Conservation (phyloP, 2,888 invertebrate genomes). For the Dascillus cervinus region DNA sequence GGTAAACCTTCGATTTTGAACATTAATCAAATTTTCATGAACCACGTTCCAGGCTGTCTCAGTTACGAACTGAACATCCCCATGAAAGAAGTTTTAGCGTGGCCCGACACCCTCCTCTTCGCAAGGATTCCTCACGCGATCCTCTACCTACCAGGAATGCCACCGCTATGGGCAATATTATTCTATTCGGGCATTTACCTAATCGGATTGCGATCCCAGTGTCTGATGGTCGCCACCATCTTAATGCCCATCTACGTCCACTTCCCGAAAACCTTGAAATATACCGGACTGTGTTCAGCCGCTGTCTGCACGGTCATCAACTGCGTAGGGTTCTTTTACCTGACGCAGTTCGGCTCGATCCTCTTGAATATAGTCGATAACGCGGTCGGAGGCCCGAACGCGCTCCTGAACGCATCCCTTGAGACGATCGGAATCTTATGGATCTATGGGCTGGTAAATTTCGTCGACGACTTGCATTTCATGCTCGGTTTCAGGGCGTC, state of each 20-base stretch:
- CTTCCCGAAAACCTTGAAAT: neutral
- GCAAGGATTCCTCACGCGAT: constrained; percentile 4
- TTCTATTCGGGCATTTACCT: constrained; percentile 8
- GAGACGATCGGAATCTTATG: constrained; percentile 41
- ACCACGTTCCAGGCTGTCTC: no score
- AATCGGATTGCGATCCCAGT: constrained; percentile 6
- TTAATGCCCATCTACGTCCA: constrained; percentile 3
- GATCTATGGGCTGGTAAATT: constrained; percentile 41
- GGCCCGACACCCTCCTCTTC: constrained; percentile 2
- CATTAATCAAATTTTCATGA: no score
- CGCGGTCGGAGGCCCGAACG: neutral
- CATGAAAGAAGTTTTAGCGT: constrained; percentile 1
- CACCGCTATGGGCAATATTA: constrained; percentile 3
- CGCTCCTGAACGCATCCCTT: neutral
- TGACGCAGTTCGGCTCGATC: constrained; percentile 3
- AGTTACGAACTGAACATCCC: constrained; percentile 6
- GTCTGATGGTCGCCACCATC: constrained; percentile 5
- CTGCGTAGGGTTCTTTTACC: constrained; percentile 2
- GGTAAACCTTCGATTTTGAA: no score
- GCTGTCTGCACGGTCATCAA: neutral
- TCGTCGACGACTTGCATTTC: constrained; percentile 45
- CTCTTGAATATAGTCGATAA: constrained; percentile 3
- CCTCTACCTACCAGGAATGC: constrained; percentile 3
- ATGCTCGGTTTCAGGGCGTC: constrained; percentile 43
- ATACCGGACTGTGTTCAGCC: constrained; percentile 4